Conservation (phyloP, 2,113 vertebrate genomes). For the Sylvia atricapilla region DNA sequence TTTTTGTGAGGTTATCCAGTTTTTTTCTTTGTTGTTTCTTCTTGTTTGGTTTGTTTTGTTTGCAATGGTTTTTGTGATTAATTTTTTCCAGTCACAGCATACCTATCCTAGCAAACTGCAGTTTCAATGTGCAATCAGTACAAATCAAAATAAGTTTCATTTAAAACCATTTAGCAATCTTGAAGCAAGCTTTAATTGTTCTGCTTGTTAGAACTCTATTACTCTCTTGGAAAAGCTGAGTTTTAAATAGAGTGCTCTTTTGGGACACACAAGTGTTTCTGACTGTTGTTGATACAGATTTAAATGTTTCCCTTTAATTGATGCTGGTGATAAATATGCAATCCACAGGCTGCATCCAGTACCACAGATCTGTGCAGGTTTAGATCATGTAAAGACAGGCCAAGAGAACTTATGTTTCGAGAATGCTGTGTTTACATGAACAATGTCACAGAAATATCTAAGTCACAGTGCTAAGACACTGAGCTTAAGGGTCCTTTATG, state of each 20-base stretch:
- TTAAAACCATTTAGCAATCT: background rate
- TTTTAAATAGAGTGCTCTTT: background rate
- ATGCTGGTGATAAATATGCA: background rate
- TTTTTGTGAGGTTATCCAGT: background rate
- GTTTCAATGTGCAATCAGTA: background rate
- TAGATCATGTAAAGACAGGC: background rate
- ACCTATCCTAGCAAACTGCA: background rate
- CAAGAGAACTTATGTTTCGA: background rate
- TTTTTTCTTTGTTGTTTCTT: background rate
- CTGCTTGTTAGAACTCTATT: background rate
- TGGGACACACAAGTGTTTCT: background rate
- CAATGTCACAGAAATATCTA: background rate
- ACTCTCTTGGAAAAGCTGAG: background rate
- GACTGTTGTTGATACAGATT: background rate
- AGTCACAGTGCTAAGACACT: background rate
- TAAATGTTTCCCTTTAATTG: background rate
- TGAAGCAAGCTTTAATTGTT: background rate
- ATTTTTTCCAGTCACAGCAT: background rate
- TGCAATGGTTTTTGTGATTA: background rate
- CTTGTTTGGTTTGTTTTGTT: background rate
- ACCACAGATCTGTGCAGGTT: background rate
- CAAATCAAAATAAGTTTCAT: background rate
- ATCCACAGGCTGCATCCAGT: background rate
- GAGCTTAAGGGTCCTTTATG: background rate
- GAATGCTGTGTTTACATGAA: fast-evolving